Percentiles rank a stretch among this genome's conserved stretches.
Evolutionary conservation across 2,888 invertebrate genomes (phyloP).

Genomic region (Diploptera punctata): DNA sequence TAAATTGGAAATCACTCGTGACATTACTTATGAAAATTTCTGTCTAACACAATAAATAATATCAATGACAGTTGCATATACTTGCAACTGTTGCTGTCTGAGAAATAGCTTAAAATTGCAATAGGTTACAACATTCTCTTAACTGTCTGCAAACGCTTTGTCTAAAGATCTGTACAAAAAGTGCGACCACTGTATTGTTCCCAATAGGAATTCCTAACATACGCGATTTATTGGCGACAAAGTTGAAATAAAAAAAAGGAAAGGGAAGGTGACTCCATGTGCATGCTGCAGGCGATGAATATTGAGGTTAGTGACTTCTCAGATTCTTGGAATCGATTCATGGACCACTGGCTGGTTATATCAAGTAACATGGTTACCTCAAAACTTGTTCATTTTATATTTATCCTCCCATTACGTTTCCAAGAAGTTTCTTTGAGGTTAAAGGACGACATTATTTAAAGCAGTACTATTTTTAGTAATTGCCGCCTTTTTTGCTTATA

Average conservation of each 20-base stretch:
- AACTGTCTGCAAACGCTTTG: too few relatives aligned
- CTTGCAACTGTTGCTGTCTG: too few relatives aligned
- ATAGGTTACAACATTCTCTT: too few relatives aligned
- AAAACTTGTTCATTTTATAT: conserved; percentile 4
- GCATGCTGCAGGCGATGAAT: neutral
- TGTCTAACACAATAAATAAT: too few relatives aligned
- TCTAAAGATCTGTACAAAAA: too few relatives aligned
- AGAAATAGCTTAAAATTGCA: too few relatives aligned
- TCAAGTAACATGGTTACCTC: neutral
- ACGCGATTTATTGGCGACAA: neutral
- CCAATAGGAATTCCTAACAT: neutral
- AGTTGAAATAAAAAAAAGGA: neutral
- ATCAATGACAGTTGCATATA: too few relatives aligned
- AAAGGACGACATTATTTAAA: neutral
- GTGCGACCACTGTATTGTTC: too few relatives aligned
- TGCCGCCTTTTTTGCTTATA: too few relatives aligned
- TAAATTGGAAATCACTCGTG: too few relatives aligned
- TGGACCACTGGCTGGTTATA: neutral
- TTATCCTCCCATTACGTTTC: neutral
- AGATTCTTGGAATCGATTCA: conserved; percentile 3
- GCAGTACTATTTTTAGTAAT: too few relatives aligned
- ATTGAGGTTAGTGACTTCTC: neutral
- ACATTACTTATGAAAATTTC: too few relatives aligned
- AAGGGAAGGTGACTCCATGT: neutral
- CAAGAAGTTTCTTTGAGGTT: neutral